These are phyloP conservation scores for Echeneis naucrates DNA, from an alignment of 2,797 vertebrate species.

Conservation along the genomic window DNA sequence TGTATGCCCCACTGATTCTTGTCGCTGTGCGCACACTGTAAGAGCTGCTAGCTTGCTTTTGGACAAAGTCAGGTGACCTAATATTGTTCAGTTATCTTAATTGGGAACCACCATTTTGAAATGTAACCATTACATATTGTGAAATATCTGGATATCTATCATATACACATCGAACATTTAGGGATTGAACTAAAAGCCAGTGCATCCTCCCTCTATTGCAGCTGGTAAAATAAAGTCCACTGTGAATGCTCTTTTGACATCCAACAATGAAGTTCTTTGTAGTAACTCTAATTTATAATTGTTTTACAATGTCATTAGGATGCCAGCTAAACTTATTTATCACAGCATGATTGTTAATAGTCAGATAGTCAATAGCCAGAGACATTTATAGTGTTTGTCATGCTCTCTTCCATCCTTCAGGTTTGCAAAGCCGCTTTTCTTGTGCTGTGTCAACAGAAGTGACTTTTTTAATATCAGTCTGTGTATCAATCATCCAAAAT, in stretches of 20 bases:
- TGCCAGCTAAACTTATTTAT: slow-evolving; percentile 12
- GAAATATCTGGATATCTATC: neutral
- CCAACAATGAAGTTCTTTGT: neutral
- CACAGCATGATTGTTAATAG: slow-evolving; percentile 6
- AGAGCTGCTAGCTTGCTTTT: slow-evolving; percentile 35
- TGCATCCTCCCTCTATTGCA: neutral
- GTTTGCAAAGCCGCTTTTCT: slow-evolving; percentile 9
- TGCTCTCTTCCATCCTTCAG: slow-evolving; percentile 11
- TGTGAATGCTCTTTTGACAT: neutral
- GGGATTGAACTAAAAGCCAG: slow-evolving; percentile 1
- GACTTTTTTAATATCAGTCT: neutral
- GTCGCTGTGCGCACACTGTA: neutral
- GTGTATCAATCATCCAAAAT: neutral
- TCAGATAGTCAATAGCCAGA: too few relatives aligned
- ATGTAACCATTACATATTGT: neutral
- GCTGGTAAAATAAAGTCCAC: neutral
- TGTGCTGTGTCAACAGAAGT: slow-evolving; percentile 5
- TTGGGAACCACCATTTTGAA: slow-evolving; percentile 2
- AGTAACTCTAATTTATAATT: slow-evolving; percentile 1
- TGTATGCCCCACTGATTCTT: slow-evolving; percentile 11
- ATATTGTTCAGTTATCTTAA: slow-evolving; percentile 2
- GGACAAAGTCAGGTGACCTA: slow-evolving; percentile 1
- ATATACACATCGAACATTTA: neutral
- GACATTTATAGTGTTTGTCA: slow-evolving; percentile 21
- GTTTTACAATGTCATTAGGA: neutral